Conservation (phyloP, 2,113 vertebrate species). For the Pomatostomus ruficeps region DNA sequence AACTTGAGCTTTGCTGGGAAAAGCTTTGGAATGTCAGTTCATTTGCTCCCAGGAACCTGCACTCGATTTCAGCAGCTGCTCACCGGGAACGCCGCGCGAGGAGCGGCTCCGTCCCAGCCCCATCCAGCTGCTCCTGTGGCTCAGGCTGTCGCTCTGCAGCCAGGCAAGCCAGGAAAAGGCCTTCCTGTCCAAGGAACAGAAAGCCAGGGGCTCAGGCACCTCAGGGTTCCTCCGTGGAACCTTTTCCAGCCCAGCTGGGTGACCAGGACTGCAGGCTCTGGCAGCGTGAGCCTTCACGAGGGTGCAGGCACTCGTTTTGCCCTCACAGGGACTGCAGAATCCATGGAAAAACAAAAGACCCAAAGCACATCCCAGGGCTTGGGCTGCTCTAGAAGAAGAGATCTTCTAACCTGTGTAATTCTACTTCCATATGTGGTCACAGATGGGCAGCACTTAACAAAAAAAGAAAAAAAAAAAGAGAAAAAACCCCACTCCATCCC, state of each 20-base stretch:
- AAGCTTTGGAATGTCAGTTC: slow-evolving; percentile 35
- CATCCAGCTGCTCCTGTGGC: slow-evolving; percentile 3
- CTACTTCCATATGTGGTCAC: neutral
- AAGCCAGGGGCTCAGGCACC: neutral
- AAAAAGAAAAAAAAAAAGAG: neutral
- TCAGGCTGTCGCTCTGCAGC: neutral
- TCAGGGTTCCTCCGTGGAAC: fast-evolving
- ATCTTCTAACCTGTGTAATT: neutral
- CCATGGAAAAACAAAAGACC: neutral
- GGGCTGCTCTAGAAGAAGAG: neutral
- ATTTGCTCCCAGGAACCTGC: slow-evolving; percentile 17
- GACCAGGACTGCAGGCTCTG: neutral
- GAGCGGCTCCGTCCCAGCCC: neutral
- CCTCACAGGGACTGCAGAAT: neutral
- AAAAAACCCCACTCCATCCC: neutral
- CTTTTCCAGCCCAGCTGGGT: neutral
- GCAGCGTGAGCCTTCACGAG: neutral
- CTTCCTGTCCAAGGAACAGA: neutral
- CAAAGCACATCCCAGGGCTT: neutral
- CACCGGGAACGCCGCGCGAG: neutral
- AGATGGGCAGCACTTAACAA: neutral
- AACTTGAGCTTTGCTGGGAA: slow-evolving; percentile 36
- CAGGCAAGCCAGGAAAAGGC: fast-evolving
- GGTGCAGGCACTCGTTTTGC: too few relatives aligned
- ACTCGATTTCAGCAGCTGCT: slow-evolving; percentile 33